These are phyloP conservation scores for Drosophila serrata DNA, from an alignment of 1,140 invertebrate species.

Conservation along the genomic window DNA sequence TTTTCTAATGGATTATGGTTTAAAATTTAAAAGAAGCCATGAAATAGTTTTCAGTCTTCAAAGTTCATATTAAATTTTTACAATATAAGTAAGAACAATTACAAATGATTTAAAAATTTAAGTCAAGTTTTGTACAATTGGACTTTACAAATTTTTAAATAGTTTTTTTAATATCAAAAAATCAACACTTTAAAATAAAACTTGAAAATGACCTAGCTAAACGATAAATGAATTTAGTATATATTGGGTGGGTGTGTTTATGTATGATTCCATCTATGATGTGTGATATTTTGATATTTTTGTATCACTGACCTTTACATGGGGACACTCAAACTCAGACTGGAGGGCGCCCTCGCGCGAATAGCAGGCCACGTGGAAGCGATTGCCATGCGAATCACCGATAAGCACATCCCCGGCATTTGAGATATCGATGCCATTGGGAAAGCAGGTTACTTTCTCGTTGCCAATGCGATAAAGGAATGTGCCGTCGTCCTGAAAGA, in stretches of 20 bases:
- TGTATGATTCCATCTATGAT: background rate
- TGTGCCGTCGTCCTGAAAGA: conserved; percentile 96
- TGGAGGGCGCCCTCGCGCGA: conserved; percentile 94
- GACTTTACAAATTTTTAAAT: background rate
- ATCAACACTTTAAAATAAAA: background rate
- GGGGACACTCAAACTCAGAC: conserved; percentile 98
- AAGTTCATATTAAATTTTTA: background rate
- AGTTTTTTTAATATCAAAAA: background rate
- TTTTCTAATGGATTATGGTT: background rate
- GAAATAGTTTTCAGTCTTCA: background rate
- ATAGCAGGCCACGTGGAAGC: conserved; percentile 98
- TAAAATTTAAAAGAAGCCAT: background rate
- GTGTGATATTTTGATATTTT: background rate
- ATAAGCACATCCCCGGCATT: conserved; percentile 98
- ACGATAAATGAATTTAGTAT: background rate
- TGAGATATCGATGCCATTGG: conserved; percentile 98
- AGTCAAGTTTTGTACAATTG: background rate
- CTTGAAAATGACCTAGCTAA: background rate
- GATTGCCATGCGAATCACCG: conserved; percentile 98
- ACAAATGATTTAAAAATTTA: background rate
- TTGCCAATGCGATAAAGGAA: conserved; percentile 97
- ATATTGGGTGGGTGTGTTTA: background rate
- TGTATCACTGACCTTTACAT: conserved; percentile 92
- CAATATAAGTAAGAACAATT: background rate
- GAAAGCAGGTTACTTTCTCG: conserved; percentile 98